These are phyloP conservation scores for Stegastes partitus DNA, from an alignment of 2,113 vertebrate genomes.

Conservation along the genomic window DNA sequence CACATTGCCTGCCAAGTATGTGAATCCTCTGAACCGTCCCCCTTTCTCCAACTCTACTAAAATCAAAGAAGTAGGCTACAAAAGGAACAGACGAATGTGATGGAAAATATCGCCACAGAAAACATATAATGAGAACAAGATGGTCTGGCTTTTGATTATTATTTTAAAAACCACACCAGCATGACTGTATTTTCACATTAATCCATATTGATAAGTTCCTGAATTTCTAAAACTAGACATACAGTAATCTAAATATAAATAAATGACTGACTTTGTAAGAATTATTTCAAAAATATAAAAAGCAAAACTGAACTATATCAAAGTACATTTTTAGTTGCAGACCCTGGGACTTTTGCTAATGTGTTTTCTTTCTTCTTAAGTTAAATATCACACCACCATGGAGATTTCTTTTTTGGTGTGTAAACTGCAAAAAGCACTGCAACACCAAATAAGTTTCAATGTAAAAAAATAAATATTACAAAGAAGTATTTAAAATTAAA, in stretches of 20 bases:
- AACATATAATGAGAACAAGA: constrained; percentile 58
- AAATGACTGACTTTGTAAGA: too few species aligned
- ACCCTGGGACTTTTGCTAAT: too few species aligned
- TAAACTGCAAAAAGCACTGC: too few species aligned
- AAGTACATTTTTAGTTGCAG: too few species aligned
- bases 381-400: too few species aligned
- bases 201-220: constrained; percentile 16
- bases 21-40: constrained; percentile 10
- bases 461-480: too few species aligned
- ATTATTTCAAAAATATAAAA: constrained; percentile 9
- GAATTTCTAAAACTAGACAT: not conserved
- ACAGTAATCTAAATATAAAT: too few species aligned
- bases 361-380: too few species aligned
- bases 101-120: constrained; percentile 34
- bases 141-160: constrained; percentile 22
- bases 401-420: too few species aligned
- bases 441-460: too few species aligned
- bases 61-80: constrained; percentile 1
- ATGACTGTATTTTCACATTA: constrained; percentile 16
- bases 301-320: not conserved
- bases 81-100: constrained; percentile 14
- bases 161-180: not conserved
- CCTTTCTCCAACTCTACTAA: not conserved
- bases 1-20: constrained; percentile 30
- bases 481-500: too few species aligned